Base-by-base conservation (phyloP, 2,797 vertebrate species). In the Liparis tanakae region DNA sequence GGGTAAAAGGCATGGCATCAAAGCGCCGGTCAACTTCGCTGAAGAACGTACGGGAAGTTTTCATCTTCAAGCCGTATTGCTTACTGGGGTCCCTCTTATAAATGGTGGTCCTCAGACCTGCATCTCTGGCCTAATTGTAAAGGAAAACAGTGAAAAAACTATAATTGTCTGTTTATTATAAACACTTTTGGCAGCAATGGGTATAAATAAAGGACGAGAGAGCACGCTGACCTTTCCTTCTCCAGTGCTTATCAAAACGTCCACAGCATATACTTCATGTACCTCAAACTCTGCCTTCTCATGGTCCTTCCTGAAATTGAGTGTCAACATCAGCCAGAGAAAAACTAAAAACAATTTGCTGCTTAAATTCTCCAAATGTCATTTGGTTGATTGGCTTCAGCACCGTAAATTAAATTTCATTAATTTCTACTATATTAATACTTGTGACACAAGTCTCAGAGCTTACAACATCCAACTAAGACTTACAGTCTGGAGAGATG, bases 201-300 rank as follows among this genome's bases (percentile, higher is more conserved):
- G 4, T 44, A 66, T 44, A 8, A 61, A 30, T 9, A 33, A 63
- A n/a, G 66, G 44, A 56, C 3, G 4, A 36, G 6, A 58, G 5
- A 62, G 7, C 17, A 66, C 64, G 70, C 93, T 86, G 69, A 98
- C 97, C 96, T 99, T 99, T 15, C 98, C 98, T 85, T 99, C 97
- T 80, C 98, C 98, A 4, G 96, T 97, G 94, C 98, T 99, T 81
- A 99, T 94, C 0, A 99, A 95, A 73, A 99, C 97, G 6, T 98
- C 98, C 33, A 99, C 96, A 56, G 98, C 98, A n/a, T 98, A 99
- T 61, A 99, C 98, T 92, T 99, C 97, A 60, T 99, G 98, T 30
- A 99, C 98, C 88, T 99, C 97, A 81, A 99, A 99, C 81, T 97
- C 97, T 4, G 96, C 96, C 81, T 98, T 99, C 93, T 99, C 97